A percentile compares a stretch with the other conserved stretches of the same genome.
These are phyloP conservation scores for Ophioninae sp. DNA, from an alignment of 2,888 invertebrate genomes.

Conservation along the genomic window DNA sequence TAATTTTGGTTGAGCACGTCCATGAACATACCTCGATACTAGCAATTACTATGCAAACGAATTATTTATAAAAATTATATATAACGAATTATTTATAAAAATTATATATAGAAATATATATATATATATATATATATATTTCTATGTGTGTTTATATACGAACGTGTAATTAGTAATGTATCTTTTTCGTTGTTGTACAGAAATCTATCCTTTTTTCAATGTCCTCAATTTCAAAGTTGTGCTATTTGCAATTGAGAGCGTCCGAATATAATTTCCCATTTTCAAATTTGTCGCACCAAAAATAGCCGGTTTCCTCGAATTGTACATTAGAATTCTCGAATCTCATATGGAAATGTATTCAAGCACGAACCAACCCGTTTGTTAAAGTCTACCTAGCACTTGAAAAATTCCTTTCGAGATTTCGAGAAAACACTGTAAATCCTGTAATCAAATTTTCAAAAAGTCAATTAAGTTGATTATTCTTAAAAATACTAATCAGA, in stretches of 20 bases:
- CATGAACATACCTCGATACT: neutral
- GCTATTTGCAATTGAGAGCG: neutral
- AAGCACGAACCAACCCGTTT: neutral
- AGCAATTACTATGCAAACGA: slow-evolving; percentile 36
- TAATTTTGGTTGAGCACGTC: neutral
- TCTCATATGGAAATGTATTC: neutral
- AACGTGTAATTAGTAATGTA: neutral
- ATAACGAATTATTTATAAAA: too few species aligned
- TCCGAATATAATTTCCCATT: neutral
- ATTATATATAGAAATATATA: too few species aligned
- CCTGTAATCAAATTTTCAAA: too few species aligned
- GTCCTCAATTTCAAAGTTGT: neutral
- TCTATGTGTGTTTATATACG: slow-evolving; percentile 26
- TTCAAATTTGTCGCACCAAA: neutral
- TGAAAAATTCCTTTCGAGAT: too few species aligned
- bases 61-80: slow-evolving; percentile 49
- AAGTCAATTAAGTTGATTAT: too few species aligned
- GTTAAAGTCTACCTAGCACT: too few species aligned
- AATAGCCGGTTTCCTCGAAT: too few species aligned
- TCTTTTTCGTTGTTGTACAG: slow-evolving; percentile 26
- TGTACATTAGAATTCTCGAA: too few species aligned
- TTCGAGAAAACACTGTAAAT: too few species aligned
- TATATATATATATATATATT: too few species aligned
- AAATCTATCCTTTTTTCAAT: neutral
- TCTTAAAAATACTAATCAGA: too few species aligned